These are phyloP conservation scores for Meles meles DNA, from an alignment of 2,113 vertebrate species.

Conservation along the genomic window DNA sequence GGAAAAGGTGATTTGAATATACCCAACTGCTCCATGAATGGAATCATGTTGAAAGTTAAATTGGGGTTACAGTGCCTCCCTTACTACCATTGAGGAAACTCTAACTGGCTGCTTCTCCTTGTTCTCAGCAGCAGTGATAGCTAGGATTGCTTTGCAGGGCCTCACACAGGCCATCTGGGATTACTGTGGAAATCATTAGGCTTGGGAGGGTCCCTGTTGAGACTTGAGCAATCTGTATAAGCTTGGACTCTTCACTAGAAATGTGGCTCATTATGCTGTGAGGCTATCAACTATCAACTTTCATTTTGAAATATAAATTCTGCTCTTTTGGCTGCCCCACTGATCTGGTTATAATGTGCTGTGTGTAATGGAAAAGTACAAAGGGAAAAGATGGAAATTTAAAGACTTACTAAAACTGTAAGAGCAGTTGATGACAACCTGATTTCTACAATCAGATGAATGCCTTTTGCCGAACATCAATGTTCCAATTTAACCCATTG, in stretches of 20 bases:
- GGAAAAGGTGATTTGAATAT: neutral
- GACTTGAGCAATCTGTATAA: neutral
- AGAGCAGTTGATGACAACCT: neutral
- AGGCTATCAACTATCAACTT: conserved; percentile 8
- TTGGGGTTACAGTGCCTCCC: neutral
- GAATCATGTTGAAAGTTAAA: neutral
- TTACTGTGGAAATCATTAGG: neutral
- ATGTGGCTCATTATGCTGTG: neutral
- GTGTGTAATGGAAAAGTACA: conserved; percentile 41
- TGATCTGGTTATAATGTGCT: conserved; percentile 6
- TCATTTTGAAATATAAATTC: conserved; percentile 46
- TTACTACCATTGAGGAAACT: neutral
- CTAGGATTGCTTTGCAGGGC: neutral
- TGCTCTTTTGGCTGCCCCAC: conserved; percentile 10
- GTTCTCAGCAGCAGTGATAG: neutral
- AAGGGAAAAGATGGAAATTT: conserved; percentile 9
- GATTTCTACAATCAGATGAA: conserved; percentile 7
- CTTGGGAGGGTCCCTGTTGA: conserved; percentile 7
- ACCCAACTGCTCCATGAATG: neutral
- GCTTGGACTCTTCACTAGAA: neutral
- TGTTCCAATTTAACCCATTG: conserved; percentile 25
- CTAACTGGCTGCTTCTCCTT: neutral
- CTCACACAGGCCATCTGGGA: neutral
- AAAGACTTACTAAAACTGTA: neutral
- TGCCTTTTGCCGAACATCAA: neutral